A percentile compares a stretch with the other conserved stretches of the same genome.
phyloP scores from a whole-genome alignment of 2,113 vertebrate genomes.

The Microtus pennsylvanicus region DNA sequence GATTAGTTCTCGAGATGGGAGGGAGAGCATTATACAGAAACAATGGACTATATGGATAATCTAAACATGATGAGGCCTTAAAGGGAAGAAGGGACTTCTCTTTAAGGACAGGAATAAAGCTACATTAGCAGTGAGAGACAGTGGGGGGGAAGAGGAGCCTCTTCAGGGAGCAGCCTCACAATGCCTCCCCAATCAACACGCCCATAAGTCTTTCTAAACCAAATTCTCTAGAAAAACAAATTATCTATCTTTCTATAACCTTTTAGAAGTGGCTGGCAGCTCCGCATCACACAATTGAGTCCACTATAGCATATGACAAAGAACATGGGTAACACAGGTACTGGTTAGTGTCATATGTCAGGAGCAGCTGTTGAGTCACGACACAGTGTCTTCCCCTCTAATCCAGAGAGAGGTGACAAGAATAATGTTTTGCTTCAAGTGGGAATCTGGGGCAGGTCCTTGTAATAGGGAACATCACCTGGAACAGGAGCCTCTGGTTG shows the following conservation, averaged over 20 bases:
- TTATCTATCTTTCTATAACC: neutral
- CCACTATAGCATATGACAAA: neutral
- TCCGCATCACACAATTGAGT: too few relatives aligned
- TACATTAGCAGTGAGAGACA: neutral
- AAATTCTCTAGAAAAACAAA: neutral
- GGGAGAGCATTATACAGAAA: neutral
- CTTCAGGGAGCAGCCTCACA: neutral
- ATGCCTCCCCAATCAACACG: neutral
- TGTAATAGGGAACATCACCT: neutral
- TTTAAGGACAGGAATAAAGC: neutral
- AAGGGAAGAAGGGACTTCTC: neutral
- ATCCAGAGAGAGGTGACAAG: neutral
- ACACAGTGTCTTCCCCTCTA: neutral
- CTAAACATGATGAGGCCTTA: neutral
- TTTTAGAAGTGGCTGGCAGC: neutral
- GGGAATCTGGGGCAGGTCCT: too few relatives aligned
- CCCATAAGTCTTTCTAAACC: too few relatives aligned
- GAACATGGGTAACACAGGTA: neutral
- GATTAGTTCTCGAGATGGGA: neutral
- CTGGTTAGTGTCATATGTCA: neutral
- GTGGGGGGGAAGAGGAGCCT: neutral
- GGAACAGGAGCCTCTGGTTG: neutral
- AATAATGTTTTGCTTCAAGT: neutral
- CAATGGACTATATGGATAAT: neutral
- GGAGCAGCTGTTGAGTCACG: too few relatives aligned